These are phyloP conservation scores for Tipula helvola DNA, from an alignment of 2,888 invertebrate genomes.

Conservation along the genomic window DNA sequence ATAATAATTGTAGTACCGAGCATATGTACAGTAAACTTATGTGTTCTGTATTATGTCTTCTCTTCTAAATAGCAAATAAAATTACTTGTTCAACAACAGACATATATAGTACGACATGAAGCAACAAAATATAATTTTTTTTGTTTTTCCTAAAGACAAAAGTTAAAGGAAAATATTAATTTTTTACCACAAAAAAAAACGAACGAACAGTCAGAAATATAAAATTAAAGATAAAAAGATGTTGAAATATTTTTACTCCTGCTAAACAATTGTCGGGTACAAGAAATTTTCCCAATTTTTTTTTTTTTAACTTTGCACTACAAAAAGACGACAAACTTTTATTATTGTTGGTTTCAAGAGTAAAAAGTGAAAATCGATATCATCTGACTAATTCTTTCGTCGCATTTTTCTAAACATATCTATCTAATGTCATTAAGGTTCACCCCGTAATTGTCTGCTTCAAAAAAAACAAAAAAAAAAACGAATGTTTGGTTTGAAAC, in stretches of 20 bases:
- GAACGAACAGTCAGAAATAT: background rate
- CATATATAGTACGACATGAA: background rate
- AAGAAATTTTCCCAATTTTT: background rate
- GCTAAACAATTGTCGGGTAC: background rate
- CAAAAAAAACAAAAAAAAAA: background rate
- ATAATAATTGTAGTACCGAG: background rate
- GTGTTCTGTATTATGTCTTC: background rate
- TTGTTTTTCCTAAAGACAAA: background rate
- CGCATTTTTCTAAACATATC: background rate
- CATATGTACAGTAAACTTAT: background rate
- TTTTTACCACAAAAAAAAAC: background rate
- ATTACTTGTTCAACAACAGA: background rate
- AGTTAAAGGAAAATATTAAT: background rate
- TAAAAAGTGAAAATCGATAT: background rate
- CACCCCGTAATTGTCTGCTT: background rate
- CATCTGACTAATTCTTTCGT: background rate
- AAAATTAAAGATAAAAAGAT: background rate
- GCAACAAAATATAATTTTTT: background rate
- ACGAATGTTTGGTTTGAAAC: background rate
- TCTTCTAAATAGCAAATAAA: background rate
- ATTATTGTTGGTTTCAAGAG: background rate
- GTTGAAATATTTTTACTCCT: background rate
- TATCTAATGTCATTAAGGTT: background rate
- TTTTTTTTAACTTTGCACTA: background rate
- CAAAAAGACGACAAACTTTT: background rate